phyloP scores from a whole-genome alignment of 2,113 vertebrate genomes.

The Kryptolebias marmoratus region DNA sequence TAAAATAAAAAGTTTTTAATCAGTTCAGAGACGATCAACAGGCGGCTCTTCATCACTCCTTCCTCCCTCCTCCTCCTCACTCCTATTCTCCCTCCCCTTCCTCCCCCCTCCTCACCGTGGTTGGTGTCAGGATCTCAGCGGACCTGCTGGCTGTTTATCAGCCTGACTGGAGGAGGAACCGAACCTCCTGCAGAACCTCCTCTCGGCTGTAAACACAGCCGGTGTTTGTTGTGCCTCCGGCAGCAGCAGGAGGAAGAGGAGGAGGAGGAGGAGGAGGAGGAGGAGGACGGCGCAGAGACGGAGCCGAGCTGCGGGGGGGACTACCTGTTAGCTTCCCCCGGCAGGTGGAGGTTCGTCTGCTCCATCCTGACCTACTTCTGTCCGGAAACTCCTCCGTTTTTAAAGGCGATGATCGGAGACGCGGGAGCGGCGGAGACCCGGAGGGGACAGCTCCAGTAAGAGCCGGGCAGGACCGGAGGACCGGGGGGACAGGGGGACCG shows the following conservation, averaged over 20 bases:
- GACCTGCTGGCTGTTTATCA: slow-evolving; percentile 13
- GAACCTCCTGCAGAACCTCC: slow-evolving; percentile 21
- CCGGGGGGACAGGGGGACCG: neutral
- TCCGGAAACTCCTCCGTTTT: neutral
- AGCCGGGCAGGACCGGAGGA: neutral
- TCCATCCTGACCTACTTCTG: slow-evolving; percentile 51
- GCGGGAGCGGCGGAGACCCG: slow-evolving; percentile 40
- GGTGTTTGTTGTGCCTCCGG: neutral
- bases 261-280: neutral
- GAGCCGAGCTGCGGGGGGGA: slow-evolving; percentile 1
- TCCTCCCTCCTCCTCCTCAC: slow-evolving; percentile 5
- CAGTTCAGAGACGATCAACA: slow-evolving; percentile 21
- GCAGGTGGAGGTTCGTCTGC: neutral
- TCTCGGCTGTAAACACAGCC: too few relatives aligned
- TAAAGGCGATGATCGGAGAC: slow-evolving; percentile 20
- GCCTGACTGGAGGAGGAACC: slow-evolving; percentile 14
- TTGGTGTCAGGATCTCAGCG: slow-evolving; percentile 34
- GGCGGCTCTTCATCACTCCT: neutral
- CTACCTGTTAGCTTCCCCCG: slow-evolving; percentile 66
- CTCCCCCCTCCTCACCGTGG: slow-evolving; percentile 24
- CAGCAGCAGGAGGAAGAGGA: neutral
- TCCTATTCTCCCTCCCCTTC: slow-evolving; percentile 28
- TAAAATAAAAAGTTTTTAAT: too few relatives aligned
- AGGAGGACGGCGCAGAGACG: neutral
- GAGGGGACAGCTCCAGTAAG: slow-evolving; percentile 32